phyloP scores from a whole-genome alignment of 2,113 vertebrate genomes.

The Origma solitaria region DNA sequence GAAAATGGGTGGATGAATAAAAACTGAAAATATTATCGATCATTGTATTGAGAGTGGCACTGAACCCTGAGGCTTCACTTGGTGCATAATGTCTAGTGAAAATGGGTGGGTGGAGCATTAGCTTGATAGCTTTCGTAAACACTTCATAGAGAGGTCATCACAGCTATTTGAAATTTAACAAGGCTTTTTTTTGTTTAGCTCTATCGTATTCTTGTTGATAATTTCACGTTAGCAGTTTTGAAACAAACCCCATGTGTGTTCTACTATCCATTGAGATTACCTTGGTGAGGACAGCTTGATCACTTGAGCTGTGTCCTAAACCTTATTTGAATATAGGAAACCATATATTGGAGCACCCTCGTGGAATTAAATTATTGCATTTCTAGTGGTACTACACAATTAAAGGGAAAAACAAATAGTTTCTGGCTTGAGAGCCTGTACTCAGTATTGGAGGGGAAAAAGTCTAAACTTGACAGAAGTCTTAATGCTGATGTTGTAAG shows the following conservation, averaged over 20 bases:
- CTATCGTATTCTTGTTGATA: not conserved
- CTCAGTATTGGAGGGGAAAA: fast-evolving
- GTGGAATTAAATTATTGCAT: not conserved
- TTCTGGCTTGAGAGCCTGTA: not conserved
- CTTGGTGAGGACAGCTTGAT: not conserved
- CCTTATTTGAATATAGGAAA: not conserved
- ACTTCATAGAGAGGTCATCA: not conserved
- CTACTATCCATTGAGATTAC: not conserved
- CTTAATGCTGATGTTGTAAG: not conserved
- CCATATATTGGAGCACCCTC: not conserved
- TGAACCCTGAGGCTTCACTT: not conserved
- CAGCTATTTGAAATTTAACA: not conserved
- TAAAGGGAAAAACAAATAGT: not conserved
- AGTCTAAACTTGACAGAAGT: not conserved
- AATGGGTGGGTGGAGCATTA: not conserved
- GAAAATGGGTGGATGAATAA: not conserved
- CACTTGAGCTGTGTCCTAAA: not conserved
- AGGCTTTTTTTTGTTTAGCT: not conserved
- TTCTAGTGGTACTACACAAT: not conserved
- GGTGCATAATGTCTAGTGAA: not conserved
- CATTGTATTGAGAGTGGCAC: not conserved
- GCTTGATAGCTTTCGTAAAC: not conserved
- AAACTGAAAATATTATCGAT: not conserved
- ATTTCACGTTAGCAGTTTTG: not conserved
- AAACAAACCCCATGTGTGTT: not conserved